Conservation (phyloP, 1,140 invertebrate genomes). For the Drosophila setifemur region DNA sequence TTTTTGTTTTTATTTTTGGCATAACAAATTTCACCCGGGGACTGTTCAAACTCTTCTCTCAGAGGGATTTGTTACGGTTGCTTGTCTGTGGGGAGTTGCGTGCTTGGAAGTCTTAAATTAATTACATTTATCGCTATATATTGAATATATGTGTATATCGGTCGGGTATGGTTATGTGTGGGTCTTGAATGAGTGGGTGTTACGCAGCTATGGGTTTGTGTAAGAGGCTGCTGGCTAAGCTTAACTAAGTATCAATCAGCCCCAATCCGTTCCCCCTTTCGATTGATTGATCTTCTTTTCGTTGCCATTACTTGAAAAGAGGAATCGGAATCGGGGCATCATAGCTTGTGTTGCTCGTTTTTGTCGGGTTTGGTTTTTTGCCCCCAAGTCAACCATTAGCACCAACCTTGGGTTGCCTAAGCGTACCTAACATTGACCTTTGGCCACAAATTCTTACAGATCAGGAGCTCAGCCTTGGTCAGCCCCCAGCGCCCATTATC, state of each 20-base stretch:
- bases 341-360: slow-evolving; percentile 21
- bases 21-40: slow-evolving; percentile 54
- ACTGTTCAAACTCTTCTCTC: slow-evolving; percentile 37
- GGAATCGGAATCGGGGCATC: neutral
- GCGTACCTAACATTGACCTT: slow-evolving; percentile 52
- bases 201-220: slow-evolving; percentile 38
- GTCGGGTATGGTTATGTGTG: slow-evolving; percentile 25
- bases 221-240: slow-evolving; percentile 44
- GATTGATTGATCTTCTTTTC: neutral
- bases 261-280: neutral
- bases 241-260: slow-evolving; percentile 33
- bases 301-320: neutral
- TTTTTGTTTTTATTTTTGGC: slow-evolving; percentile 47
- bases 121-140: slow-evolving; percentile 58
- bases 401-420: slow-evolving; percentile 62
- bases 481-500: slow-evolving; percentile 27
- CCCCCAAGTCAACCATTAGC: slow-evolving; percentile 48
- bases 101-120: slow-evolving; percentile 58
- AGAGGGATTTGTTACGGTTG: slow-evolving; percentile 28
- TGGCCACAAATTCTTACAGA: slow-evolving; percentile 55
- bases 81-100: slow-evolving; percentile 25
- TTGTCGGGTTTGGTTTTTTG: slow-evolving; percentile 10
- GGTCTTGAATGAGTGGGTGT: slow-evolving; percentile 41
- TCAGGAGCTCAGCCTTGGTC: slow-evolving; percentile 31
- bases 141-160: slow-evolving; percentile 38